Evolutionary conservation across 2,113 vertebrate genomes (phyloP).

Genomic region (Pleuronectes platessa): DNA sequence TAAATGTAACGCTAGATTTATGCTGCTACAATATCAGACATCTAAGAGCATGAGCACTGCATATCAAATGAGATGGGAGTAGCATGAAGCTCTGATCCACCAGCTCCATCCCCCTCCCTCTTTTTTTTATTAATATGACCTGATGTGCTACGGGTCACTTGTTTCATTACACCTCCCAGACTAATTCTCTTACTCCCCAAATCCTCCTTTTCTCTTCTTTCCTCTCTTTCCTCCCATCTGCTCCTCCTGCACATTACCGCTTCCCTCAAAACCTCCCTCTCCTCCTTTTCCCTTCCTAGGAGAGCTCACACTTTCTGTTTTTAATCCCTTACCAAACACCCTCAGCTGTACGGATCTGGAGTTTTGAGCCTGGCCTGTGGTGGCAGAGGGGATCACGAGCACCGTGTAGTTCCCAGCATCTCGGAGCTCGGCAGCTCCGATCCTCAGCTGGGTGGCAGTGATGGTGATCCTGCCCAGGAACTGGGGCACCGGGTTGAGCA

Average conservation of each 20-base stretch:
- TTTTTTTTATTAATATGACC: constrained; percentile 63
- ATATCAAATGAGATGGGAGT: constrained; percentile 64
- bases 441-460: constrained; percentile 72
- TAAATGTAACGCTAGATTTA: constrained; percentile 45
- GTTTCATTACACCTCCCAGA: constrained; percentile 75
- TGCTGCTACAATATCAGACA: constrained; percentile 53
- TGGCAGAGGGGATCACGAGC: constrained; percentile 56
- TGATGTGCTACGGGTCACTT: constrained; percentile 69
- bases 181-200: constrained; percentile 59
- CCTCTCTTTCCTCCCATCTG: constrained; percentile 33
- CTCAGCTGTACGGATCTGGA: constrained; percentile 63
- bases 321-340: constrained; percentile 78
- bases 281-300: background rate
- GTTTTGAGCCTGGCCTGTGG: constrained; percentile 62
- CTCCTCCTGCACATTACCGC: constrained; percentile 45
- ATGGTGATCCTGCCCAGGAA: constrained; percentile 77
- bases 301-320: background rate
- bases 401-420: constrained; percentile 78
- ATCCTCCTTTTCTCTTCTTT: constrained; percentile 45
- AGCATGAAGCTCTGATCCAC: constrained; percentile 61
- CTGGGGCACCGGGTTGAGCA: constrained; percentile 47
- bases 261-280: constrained; percentile 24
- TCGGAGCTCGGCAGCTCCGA: constrained; percentile 57
- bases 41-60: constrained; percentile 58
- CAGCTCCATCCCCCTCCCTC: constrained; percentile 49